A percentile compares a stretch with the other conserved stretches of the same genome.
Conservation (phyloP, 2,888 invertebrate species). For the Leptarthrus brevirostris region DNA sequence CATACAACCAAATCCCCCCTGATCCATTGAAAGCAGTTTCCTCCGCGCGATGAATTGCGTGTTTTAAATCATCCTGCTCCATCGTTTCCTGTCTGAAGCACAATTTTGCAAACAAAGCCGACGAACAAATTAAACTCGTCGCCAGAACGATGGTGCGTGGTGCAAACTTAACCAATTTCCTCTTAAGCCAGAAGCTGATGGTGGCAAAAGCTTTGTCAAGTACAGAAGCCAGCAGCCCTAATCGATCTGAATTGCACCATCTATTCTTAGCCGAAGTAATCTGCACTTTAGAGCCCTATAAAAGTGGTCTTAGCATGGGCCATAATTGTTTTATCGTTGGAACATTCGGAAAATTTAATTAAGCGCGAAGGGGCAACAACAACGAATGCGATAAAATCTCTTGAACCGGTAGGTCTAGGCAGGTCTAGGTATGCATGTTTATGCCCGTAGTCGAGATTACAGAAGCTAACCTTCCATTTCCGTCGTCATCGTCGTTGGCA, state of each 20-base stretch:
- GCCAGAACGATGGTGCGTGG: not conserved
- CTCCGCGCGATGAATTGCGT: too few relatives aligned
- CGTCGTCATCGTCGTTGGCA: not conserved
- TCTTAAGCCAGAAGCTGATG: constrained; percentile 10
- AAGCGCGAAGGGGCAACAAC: constrained; percentile 32
- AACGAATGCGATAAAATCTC: not conserved
- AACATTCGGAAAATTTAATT: constrained; percentile 45
- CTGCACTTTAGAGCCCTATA: constrained; percentile 41
- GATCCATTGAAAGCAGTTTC: too few relatives aligned
- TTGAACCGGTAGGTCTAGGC: constrained; percentile 6
- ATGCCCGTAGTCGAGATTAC: not conserved
- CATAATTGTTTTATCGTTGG: constrained; percentile 44
- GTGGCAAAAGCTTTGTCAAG: constrained; percentile 20
- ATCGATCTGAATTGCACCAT: constrained; percentile 36
- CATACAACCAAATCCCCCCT: too few relatives aligned
- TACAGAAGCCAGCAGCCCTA: constrained; percentile 15
- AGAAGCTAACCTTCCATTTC: not conserved
- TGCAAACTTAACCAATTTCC: constrained; percentile 21
- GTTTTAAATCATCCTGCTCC: too few relatives aligned
- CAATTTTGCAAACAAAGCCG: not conserved
- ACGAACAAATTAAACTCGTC: constrained; percentile 16
- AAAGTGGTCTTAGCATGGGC: constrained; percentile 33
- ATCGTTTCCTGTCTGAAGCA: too few relatives aligned
- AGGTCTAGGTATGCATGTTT: constrained; percentile 20
- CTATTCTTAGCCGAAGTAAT: constrained; percentile 32